These are phyloP conservation scores for Rhodinocichla rosea DNA, from an alignment of 2,113 vertebrate species.

Conservation along the genomic window DNA sequence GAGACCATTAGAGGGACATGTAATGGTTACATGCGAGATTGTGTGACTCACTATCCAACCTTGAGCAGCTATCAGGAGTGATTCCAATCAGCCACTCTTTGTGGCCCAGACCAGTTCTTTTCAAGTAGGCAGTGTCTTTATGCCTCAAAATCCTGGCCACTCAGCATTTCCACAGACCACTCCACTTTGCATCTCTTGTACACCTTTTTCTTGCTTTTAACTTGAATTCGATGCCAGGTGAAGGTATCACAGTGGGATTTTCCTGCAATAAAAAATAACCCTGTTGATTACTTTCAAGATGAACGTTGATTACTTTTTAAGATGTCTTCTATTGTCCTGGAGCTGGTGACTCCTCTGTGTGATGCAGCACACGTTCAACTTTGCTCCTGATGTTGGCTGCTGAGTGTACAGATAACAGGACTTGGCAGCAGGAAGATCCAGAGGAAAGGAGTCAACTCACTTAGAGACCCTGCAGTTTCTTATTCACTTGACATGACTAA, in stretches of 20 bases:
- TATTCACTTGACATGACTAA: background rate
- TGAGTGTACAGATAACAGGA: background rate
- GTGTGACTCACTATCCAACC: background rate
- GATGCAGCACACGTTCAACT: fast-evolving
- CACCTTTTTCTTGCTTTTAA: background rate
- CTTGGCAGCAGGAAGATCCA: background rate
- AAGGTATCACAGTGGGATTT: background rate
- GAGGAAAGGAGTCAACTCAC: background rate
- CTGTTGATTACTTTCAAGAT: background rate
- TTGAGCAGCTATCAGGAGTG: background rate
- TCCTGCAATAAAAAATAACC: background rate
- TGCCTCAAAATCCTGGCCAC: background rate
- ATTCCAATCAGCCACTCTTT: background rate
- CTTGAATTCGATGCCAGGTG: background rate
- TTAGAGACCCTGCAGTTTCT: background rate
- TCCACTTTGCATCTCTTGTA: background rate
- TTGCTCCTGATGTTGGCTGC: background rate
- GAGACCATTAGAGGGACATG: background rate
- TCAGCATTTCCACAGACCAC: background rate
- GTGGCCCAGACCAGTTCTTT: background rate
- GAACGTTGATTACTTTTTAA: background rate
- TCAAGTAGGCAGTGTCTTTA: background rate
- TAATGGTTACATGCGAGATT: background rate
- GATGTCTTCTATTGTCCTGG: background rate
- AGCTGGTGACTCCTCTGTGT: background rate